Base-by-base conservation (phyloP, 2,888 invertebrate genomes). In the Drosophila subsilvestris region DNA sequence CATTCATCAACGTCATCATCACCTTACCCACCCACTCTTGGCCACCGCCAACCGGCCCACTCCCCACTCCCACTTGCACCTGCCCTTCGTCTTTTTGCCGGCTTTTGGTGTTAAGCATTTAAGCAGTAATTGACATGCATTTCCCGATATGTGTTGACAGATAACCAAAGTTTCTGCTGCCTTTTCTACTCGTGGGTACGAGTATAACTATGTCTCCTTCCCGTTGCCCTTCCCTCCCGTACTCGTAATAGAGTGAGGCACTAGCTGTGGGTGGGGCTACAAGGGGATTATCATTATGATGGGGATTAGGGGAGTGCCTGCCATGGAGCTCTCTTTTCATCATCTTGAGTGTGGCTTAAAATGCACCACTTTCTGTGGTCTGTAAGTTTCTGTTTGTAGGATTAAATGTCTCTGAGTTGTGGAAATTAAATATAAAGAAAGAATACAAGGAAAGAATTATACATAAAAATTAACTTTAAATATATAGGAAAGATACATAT, bases 91-190 rank as follows among this genome's bases (percentile, higher is more conserved):
- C 61, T 68, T 54, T 71, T 66, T 74, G 80, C 84, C 88, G 88
- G 88, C 86, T 80, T 88, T 83, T 58, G 79, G 78, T 65, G 70
- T 72, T 78, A 74, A 88, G 89, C 74, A 78, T 84, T 83, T 83
- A 86, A 83, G 85, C 86, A 81, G 88, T 84, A 83, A 83, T 88
- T 83, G 83, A 83, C 83, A 88, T 86, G 87, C 87, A 88, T 83
- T 88, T 75, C 69, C 74, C 69, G 86, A 88, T 88, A 75, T 88
- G 61, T 73, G 88, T 69, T 82, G 82, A 88, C 82, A 86, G 82
- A 82, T 82, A 88, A 88, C 80, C 70, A 66, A 69, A 69, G 80
- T 75, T 75, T 66, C 61, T 44, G 47, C 73, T 63, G 54, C 63
- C 58, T 60, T 54, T 50, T 47, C 17, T 25, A 14, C 25, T 37